Evolutionary conservation across 1,140 invertebrate genomes (phyloP), one percentile per base, ranked within the genome.

Genomic region (Zelostemma sp.): DNA sequence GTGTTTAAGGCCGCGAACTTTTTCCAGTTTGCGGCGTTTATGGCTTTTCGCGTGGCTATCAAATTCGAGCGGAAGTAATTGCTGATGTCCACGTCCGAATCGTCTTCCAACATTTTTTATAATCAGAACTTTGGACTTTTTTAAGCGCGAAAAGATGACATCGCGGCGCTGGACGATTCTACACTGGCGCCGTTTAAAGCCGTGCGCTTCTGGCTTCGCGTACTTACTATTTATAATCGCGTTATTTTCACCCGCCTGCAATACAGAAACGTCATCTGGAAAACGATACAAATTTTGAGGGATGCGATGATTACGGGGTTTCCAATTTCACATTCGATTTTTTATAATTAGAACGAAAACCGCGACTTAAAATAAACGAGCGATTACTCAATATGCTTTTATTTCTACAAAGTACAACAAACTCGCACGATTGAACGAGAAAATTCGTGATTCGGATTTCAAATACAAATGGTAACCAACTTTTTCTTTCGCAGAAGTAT

Each of bases 11-110:
- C 11, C 0, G 53, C 43, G 38, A 85, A 85, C 47, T 58, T 75
- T 31, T 72, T 79, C 21, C 78, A 82, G 5, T 79, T 75, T 6
- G 73, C 16, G 0, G 47, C 55, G 2, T 5, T 19, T 0, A 85
- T 59, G 0, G 81, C 73, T 6, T 53, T 61, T 47, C 80, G 72
- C 3, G 77, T 67, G 8, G 66, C 54, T 11, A 80, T 25, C 9
- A 85, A 76, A 75, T 81, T 82, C 0, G 74, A 67, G 0, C 65
- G 71, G 33, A 85, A 85, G 45, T 80, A 85, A 45, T 65, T 67
- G 3, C 70, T 68, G 9, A 80, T 78, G 9, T 79, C 77, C 1
- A 50, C 47, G 1, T 81, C 76, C 0, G 45, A 17, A 6, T 76
- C 66, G 15, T 73, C 68, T 1, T 73, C 64, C 33, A 40, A 43